phyloP scores from a whole-genome alignment of 2,888 invertebrate species.

The Tinea trinotella region DNA sequence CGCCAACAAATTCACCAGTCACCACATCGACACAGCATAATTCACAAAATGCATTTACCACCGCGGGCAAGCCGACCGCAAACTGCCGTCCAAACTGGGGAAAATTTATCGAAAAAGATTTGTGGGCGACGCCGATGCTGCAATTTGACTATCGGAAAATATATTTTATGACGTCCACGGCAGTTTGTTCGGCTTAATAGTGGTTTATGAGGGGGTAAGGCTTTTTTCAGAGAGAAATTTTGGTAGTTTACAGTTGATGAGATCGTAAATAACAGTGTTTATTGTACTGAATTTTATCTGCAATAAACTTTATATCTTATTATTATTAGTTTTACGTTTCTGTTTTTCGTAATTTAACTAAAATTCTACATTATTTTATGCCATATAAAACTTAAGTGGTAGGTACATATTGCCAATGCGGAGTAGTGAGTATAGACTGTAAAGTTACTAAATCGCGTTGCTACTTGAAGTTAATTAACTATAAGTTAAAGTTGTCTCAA shows the following conservation, averaged over 20 bases:
- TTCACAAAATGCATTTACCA: conserved; percentile 55
- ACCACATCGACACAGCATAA: conserved; percentile 45
- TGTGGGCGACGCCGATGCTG: conserved; percentile 54
- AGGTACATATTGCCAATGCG: no score
- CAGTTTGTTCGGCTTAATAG: conserved; percentile 53
- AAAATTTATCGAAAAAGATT: conserved; percentile 64
- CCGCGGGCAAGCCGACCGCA: conserved; percentile 24
- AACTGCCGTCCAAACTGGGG: conserved; percentile 25
- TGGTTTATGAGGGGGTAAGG: conserved; percentile 29
- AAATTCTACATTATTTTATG: no score
- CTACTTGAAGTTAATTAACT: no score
- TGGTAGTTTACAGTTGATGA: conserved; percentile 11
- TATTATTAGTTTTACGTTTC: not conserved
- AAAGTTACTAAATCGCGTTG: no score
- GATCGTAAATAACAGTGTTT: conserved; percentile 11
- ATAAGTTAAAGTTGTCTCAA: no score
- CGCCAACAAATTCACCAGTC: conserved; percentile 38
- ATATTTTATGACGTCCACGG: conserved; percentile 60
- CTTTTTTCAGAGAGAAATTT: conserved; percentile 29
- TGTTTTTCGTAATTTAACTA: no score
- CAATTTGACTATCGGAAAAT: conserved; percentile 67
- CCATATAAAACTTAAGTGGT: no score
- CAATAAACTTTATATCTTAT: not conserved
- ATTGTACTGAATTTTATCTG: conserved; percentile 10
- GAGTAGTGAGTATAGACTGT: no score